A percentile compares a stretch with the other conserved stretches of the same genome.
These are phyloP conservation scores for Tiliacea aurago DNA, from an alignment of 2,888 invertebrate species.

Conservation along the genomic window DNA sequence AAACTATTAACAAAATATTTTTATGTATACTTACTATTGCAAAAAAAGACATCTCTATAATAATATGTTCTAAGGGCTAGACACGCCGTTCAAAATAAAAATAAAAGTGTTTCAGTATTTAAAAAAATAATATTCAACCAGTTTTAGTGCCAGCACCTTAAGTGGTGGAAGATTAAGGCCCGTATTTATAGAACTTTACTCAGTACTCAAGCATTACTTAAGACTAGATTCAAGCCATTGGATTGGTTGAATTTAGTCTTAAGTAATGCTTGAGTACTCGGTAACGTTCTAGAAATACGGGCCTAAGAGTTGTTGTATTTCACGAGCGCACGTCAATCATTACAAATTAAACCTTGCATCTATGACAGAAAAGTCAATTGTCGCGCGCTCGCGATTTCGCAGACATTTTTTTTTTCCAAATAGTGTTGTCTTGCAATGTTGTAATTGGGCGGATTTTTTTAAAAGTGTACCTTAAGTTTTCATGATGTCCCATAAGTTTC, in stretches of 20 bases:
- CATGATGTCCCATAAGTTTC: no score
- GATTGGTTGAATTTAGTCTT: no score
- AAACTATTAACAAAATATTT: constrained; percentile 7
- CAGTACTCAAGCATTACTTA: no score
- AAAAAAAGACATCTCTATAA: background rate
- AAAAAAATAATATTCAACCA: constrained; percentile 6
- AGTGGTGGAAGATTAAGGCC: background rate
- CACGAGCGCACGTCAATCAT: background rate
- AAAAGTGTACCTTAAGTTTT: no score
- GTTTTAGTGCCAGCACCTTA: constrained; percentile 41
- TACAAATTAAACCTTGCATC: constrained; percentile 8
- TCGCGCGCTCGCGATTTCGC: background rate
- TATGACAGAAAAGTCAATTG: background rate
- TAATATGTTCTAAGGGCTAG: background rate
- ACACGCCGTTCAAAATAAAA: constrained; percentile 17
- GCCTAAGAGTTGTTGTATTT: constrained; percentile 6
- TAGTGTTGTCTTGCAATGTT: no score
- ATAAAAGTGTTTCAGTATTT: background rate
- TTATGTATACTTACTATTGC: constrained; percentile 11
- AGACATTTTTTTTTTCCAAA: constrained; percentile 1
- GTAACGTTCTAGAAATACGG: no score
- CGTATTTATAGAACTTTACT: no score
- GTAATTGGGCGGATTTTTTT: no score
- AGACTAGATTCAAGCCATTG: no score
- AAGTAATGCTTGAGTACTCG: no score